A percentile compares a stretch with the other conserved stretches of the same genome.
Conservation (phyloP, 2,888 invertebrate genomes). For the Hypolimnas misippus region DNA sequence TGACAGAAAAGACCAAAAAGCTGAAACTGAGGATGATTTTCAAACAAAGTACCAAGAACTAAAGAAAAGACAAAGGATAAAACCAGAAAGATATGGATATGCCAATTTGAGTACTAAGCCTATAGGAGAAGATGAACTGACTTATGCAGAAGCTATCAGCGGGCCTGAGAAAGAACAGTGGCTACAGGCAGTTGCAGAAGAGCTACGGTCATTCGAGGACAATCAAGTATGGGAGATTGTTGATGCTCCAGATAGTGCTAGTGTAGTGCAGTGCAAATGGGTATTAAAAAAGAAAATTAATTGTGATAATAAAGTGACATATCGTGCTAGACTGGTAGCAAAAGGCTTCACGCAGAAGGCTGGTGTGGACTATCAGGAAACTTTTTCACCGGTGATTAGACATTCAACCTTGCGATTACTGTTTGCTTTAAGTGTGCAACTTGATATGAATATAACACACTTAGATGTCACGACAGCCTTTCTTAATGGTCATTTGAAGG, state of each 20-base stretch:
- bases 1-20: too few relatives aligned
- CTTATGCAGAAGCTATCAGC: slow-evolving; percentile 31
- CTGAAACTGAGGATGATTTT: too few relatives aligned
- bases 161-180: slow-evolving; percentile 28
- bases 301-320: not conserved
- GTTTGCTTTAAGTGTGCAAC: not conserved
- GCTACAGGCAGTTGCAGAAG: slow-evolving; percentile 28
- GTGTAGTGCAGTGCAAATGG: not conserved
- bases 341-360: not conserved
- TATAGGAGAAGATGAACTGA: slow-evolving; percentile 12
- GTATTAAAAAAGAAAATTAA: not conserved
- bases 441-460: too few relatives aligned
- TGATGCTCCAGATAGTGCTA: not conserved
- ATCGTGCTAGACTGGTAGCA: not conserved
- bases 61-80: slow-evolving; percentile 1
- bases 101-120: slow-evolving; percentile 17
- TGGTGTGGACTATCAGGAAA: not conserved
- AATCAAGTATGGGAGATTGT: not conserved
- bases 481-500: too few relatives aligned
- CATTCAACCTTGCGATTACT: too few relatives aligned
- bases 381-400: not conserved
- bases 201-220: not conserved
- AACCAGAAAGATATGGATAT: not conserved
- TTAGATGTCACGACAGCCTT: too few relatives aligned
- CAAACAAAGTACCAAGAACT: too few relatives aligned